Evolutionary conservation across 2,113 vertebrate species (phyloP), one percentile per base, ranked within the genome.

Genomic region (Monopterus albus): DNA sequence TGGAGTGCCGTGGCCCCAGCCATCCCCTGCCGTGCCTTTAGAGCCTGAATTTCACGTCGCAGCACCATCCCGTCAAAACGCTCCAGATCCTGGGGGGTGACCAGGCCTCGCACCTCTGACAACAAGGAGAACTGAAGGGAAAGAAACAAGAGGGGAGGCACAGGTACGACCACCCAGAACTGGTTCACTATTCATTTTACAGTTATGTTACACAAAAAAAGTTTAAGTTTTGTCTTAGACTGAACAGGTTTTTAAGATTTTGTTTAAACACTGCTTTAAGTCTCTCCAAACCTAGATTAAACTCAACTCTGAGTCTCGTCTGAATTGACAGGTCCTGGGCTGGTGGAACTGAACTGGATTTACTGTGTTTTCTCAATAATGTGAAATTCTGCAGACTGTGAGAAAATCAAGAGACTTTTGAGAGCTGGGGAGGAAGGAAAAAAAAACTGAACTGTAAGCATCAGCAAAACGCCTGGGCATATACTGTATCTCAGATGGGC

Each of bases 101-200:
- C 94, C 58, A 94, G 87, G 0, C 95, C 92, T 59, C 97, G 88
- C 65, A 99, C 94, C 83, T 99, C 97, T 0, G 97, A 97, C 35
- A 99, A 91, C 69, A 99, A 93, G 0, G 96, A 96, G 89, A 98
- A 98, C 97, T 99, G 92, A 14, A n/a, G n/a, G n/a, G n/a, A n/a
- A n/a, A n/a, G 59, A 43, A 3, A n/a, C 10, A 49, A 40, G 35
- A 38, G 14, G 28, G 18, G 31, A 25, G 14, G 7, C 1, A 47
- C 1, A 33, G 29, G 29, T 5, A 31, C 5, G 8, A 31, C 8
- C 29, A n/a, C n/a, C n/a, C n/a, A n/a, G n/a, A n/a, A n/a, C n/a
- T n/a, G n/a, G n/a, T n/a, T n/a, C n/a, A n/a, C n/a, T n/a, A n/a
- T n/a, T n/a, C n/a, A n/a, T n/a, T n/a, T n/a, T n/a, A n/a, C n/a